Evolutionary conservation across 2,888 invertebrate species (phyloP), one percentile per base, ranked within the genome.

Genomic region (Drosophila neoperkinsi): DNA sequence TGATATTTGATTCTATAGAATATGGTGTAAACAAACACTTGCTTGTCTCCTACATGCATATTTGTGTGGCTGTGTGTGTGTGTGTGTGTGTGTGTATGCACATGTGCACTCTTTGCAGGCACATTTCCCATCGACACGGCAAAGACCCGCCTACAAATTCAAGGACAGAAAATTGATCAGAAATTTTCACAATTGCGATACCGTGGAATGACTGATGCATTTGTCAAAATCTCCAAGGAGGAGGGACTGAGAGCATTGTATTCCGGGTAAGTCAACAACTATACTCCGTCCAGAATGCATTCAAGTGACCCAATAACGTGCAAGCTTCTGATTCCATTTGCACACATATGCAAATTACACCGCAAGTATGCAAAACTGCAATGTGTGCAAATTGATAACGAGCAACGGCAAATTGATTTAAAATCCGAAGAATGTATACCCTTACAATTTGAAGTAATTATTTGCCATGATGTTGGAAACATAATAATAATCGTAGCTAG

Each of bases 111-210:
- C 30, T 25, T 57, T 81, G 55, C 82, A 97, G 98, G 98, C 81
- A 99, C 98, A 49, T 99, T 98, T 94, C 98, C 98, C n/a, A 97
- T 99, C 84, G 99, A 99, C 93, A 97, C 98, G 36, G 97, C 98
- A 30, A 99, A 99, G 94, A 98, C 98, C 25, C 95, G 98, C 81
- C 95, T 99, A 30, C 98, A 99, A 94, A 95, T 99, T 91, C 99
- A 99, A 94, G 99, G 98, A 2, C 98, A 98, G 94, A 96, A 95
- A 92, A 95, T 96, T 74, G 97, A 97, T 93, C 94, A 95, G 81
- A 95, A 95, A 71, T 95, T 96, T 94, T 95, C 96, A 60, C 94
- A 95, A 89, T 94, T 97, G 33, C 96, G 96, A 81, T 99, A 99
- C 93, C 95, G 96, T 67, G 98, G 98, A 69, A 98, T 98, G 98